These are phyloP conservation scores for Holacanthella duospinosa DNA, from an alignment of 2,888 invertebrate species.

Conservation along the genomic window DNA sequence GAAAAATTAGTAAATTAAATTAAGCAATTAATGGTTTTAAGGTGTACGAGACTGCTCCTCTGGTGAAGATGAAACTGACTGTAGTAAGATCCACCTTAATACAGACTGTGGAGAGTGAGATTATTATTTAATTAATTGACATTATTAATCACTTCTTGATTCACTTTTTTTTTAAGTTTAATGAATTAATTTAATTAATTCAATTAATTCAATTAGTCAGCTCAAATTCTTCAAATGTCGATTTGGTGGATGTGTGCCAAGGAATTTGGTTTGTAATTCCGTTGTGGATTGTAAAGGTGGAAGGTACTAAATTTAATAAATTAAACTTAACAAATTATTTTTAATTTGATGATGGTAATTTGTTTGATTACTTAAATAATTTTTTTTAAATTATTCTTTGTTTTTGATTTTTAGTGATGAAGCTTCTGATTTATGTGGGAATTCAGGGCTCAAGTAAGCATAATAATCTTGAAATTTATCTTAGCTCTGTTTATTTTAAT, in stretches of 20 bases:
- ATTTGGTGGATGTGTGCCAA: slow-evolving; percentile 31
- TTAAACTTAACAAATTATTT: neutral
- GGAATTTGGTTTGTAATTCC: slow-evolving; percentile 25
- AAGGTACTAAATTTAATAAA: neutral
- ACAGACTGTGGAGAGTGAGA: slow-evolving; percentile 22
- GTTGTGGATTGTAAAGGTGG: slow-evolving; percentile 32
- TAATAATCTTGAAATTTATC: no score
- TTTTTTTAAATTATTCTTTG: neutral
- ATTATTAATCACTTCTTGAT: neutral
- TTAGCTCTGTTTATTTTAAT: no score
- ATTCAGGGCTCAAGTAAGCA: slow-evolving; percentile 3
- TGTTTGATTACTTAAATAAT: neutral
- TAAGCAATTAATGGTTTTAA: neutral
- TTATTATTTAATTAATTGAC: neutral
- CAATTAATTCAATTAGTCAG: slow-evolving; percentile 15
- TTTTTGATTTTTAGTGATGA: slow-evolving; percentile 26
- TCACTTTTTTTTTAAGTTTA: neutral
- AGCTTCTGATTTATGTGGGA: slow-evolving; percentile 26
- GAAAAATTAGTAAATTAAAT: no score
- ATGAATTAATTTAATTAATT: slow-evolving; percentile 1
- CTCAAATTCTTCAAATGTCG: slow-evolving; percentile 25
- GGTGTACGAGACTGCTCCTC: slow-evolving; percentile 21
- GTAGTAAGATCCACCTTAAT: slow-evolving; percentile 7
- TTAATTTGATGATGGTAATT: neutral
- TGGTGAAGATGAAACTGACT: slow-evolving; percentile 31